Base-by-base conservation (phyloP, 2,113 vertebrate genomes). In the Zapus hudsonius region DNA sequence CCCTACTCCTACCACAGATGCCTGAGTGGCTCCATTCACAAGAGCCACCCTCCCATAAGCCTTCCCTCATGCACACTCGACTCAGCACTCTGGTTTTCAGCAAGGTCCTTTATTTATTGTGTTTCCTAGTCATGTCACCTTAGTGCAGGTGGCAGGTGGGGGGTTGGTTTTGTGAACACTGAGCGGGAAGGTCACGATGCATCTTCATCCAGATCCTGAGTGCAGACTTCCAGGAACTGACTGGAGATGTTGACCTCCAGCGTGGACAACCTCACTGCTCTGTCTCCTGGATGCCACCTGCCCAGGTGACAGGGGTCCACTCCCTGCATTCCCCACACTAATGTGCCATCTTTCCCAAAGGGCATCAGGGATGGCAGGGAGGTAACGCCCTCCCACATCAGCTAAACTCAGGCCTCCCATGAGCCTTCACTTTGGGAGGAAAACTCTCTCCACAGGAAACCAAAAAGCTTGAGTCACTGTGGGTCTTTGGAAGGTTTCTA, bases 61-160 rank as follows among this genome's bases (percentile, higher is more conserved):
- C 67, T 44, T 23, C 67, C 7, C 27, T 11, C 67, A 84, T 17
- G 84, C 63, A 90, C 5, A 78, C 42, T 0, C 11, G 1, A 69
- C 73, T 88, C 40, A 20, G 40, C 17, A 0, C 0, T 76, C 89
- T 55, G 93, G 92, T 87, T 96, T 97, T 52, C 96, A 97, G 97
- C 97, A 97, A 97, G 93, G 96, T 89, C 78, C 91, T 98, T 98
- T 98, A 98, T 98, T 98, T 93, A 87, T 93, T 96, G 97, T 95
- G 79, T 92, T 96, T 95, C 95, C 96, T 91, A 90, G 84, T 94
- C 91, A 66, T 42, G 55, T 94, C 89, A 29, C 94, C 80, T 69
- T 92, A 95, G 96, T 57, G 13, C 79, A 63, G 90, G 93, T 2
- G 96, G 96, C 96, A 55, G 96, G 92, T 70, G 73, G 86, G 95